Evolutionary conservation across 2,888 invertebrate genomes (phyloP).

Genomic region (Hoplodrina ambigua): DNA sequence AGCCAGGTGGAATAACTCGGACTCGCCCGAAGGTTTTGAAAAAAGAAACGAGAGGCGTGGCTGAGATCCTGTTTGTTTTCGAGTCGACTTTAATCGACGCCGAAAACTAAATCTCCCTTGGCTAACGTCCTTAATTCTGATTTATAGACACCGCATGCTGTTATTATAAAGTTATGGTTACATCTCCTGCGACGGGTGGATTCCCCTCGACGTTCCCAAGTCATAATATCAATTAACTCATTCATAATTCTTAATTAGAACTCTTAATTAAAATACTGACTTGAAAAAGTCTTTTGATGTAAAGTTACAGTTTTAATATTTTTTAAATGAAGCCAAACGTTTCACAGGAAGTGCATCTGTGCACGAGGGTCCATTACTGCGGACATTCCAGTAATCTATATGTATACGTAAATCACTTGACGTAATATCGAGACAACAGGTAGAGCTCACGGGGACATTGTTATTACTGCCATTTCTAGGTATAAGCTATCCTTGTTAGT

Average conservation of each 20-base stretch:
- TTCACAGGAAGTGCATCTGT: slow-evolving; percentile 22
- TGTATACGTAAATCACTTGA: slow-evolving; percentile 46
- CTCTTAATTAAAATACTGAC: slow-evolving; percentile 70
- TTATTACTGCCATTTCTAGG: slow-evolving; percentile 66
- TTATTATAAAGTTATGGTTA: slow-evolving; percentile 83
- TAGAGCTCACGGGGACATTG: slow-evolving; percentile 33
- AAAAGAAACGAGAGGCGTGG: slow-evolving; percentile 75
- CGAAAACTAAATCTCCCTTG: slow-evolving; percentile 80
- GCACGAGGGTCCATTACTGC: slow-evolving; percentile 28
- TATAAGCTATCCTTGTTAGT: slow-evolving; percentile 74
- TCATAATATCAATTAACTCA: slow-evolving; percentile 87
- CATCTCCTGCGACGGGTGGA: slow-evolving; percentile 76
- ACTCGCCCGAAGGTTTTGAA: slow-evolving; percentile 75
- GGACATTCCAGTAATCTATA: slow-evolving; percentile 38
- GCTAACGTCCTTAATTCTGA: slow-evolving; percentile 86
- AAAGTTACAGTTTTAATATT: slow-evolving; percentile 47
- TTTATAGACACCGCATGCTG: slow-evolving; percentile 86
- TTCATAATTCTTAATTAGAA: slow-evolving; percentile 80
- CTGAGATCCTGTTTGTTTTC: slow-evolving; percentile 85
- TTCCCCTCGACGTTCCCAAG: slow-evolving; percentile 82
- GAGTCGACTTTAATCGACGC: slow-evolving; percentile 82
- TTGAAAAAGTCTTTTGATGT: slow-evolving; percentile 53
- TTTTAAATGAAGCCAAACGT: slow-evolving; percentile 39
- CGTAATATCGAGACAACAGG: slow-evolving; percentile 31
- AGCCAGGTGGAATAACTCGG: slow-evolving; percentile 75